Base-by-base conservation (phyloP, 2,888 invertebrate species). In the Thera britannica region DNA sequence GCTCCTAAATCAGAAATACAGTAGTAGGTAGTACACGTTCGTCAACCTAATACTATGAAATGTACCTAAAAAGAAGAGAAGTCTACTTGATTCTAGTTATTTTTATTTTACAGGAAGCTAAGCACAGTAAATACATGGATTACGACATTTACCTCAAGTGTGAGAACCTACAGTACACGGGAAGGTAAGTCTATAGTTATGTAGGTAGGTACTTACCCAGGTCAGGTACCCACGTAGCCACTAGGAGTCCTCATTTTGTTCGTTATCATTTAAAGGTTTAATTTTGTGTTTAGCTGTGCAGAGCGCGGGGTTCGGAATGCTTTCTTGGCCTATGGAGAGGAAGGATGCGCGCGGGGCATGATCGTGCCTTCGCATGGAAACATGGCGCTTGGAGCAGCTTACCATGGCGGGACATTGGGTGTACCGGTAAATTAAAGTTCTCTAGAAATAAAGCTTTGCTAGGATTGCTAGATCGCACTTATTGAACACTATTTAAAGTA, bases 81-180 rank as follows among this genome's bases (percentile, higher is more conserved):
- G 11, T 2, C 2, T 11, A 6, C 38, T 36, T 58, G 36, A 38
- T 38, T 49, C 2, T 35, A 7, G 55, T 62, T 4, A n/a, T 55
- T 58, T 48, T 56, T 58, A 57, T 67, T 44, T 88, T 87, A 66
- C 83, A 93, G 93, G 93, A 93, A 83, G 90, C 93, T n/a, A 93
- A 93, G 78, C 71, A 91, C 36, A 89, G 90, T 74, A 92, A 90
- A 83, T 86, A 80, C 65, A 96, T 97, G 95, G 96, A 97, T 75
- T 93, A 93, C 70, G 82, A 90, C 65, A 90, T 98, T 60, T 98
- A 95, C 86, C 94, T 98, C 80, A 98, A 98, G 90, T 97, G 97
- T 86, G 98, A 98, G 85, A 97, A 97, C 85, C 92, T 97, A 46
- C 98, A 98, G 86, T 96, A 95, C 74, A 98, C 97, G 35, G 98